Evolutionary conservation across 2,797 vertebrate genomes (phyloP).

Genomic region (Vultur gryphus): DNA sequence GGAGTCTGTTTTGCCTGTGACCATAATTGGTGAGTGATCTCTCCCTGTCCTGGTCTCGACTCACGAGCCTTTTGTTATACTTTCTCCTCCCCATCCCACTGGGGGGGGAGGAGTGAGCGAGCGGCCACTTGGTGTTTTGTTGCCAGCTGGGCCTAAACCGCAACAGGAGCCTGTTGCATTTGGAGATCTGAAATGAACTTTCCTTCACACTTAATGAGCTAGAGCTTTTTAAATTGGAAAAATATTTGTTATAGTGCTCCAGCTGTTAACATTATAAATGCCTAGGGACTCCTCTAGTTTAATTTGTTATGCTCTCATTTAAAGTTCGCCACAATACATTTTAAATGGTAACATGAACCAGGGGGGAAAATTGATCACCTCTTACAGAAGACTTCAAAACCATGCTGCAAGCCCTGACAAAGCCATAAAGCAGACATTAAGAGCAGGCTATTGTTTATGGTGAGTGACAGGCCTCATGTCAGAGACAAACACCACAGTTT

Average conservation of each 20-base stretch:
- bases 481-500: not conserved
- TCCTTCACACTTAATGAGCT: not conserved
- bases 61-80: no score
- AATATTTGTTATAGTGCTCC: not conserved
- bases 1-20: no score
- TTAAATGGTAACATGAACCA: not conserved
- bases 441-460: not conserved
- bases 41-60: no score
- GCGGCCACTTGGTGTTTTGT: no score
- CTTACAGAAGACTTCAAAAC: not conserved
- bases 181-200: not conserved
- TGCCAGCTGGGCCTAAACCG: no score
- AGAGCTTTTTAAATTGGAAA: not conserved
- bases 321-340: not conserved
- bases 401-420: not conserved
- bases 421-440: not conserved
- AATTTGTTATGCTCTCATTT: not conserved
- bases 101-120: no score
- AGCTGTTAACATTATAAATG: not conserved
- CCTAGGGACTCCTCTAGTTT: not conserved
- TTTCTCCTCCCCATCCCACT: no score
- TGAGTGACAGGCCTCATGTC: not conserved
- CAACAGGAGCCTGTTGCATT: not conserved
- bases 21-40: no score
- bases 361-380: not conserved